Percentiles rank a stretch among this genome's conserved stretches.
Evolutionary conservation across 2,797 vertebrate genomes (phyloP).

Genomic region (Amniataba percoides): DNA sequence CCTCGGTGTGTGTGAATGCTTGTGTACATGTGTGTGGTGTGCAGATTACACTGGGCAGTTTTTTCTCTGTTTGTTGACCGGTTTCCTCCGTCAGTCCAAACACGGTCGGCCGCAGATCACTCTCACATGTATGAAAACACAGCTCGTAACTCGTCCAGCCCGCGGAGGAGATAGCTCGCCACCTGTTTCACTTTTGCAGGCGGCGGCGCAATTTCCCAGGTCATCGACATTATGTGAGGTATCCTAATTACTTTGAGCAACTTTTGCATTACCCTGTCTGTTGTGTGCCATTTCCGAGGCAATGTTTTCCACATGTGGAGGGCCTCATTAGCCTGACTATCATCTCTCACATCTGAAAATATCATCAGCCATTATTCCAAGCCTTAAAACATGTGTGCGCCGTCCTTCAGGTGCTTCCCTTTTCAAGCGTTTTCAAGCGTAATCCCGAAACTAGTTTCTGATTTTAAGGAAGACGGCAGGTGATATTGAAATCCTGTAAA

Average conservation of each 20-base stretch:
- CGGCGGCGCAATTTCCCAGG: constrained; percentile 47
- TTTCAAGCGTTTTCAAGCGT: neutral
- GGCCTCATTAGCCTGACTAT: constrained; percentile 27
- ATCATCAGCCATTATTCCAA: constrained; percentile 24
- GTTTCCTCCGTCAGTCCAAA: constrained; percentile 59
- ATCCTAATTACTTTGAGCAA: constrained; percentile 48
- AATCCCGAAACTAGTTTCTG: neutral
- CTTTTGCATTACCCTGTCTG: constrained; percentile 30
- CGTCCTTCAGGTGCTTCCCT: neutral
- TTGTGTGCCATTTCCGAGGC: too few species aligned
- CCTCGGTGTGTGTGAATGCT: constrained; percentile 54
- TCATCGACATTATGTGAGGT: constrained; percentile 40
- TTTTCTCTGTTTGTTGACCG: constrained; percentile 60
- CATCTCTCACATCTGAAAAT: constrained; percentile 50
- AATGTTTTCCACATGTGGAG: constrained; percentile 62
- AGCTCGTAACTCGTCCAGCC: constrained; percentile 34
- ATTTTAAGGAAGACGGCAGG: neutral
- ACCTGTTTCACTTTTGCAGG: constrained; percentile 31
- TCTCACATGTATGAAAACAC: constrained; percentile 35
- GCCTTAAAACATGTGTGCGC: constrained; percentile 12
- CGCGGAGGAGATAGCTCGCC: constrained; percentile 14
- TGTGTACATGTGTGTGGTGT: constrained; percentile 51
- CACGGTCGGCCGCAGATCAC: constrained; percentile 37
- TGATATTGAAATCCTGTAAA: neutral
- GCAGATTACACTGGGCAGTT: constrained; percentile 51